These are phyloP conservation scores for Oscheius sp. DNA, from an alignment of 2,888 invertebrate species.

Conservation along the genomic window DNA sequence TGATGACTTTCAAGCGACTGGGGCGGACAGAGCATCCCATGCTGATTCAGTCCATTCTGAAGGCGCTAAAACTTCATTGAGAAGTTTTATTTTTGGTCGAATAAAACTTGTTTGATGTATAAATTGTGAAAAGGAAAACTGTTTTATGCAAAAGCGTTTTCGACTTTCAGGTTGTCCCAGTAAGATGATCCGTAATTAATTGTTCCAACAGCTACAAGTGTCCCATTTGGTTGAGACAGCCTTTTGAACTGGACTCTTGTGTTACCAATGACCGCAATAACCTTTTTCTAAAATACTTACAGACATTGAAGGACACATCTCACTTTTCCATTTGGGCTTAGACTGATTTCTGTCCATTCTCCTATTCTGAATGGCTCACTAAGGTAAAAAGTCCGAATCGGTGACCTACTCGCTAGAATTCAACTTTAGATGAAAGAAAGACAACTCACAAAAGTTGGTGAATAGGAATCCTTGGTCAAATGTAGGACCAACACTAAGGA, in stretches of 20 bases:
- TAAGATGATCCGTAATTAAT: background rate
- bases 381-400: background rate
- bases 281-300: background rate
- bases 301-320: background rate
- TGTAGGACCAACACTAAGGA: conserved; percentile 1
- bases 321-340: background rate
- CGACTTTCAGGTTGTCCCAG: conserved; percentile 31
- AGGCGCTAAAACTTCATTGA: no score
- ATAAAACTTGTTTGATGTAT: background rate
- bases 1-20: no score
- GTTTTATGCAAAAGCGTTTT: conserved; percentile 1
- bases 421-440: background rate
- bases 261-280: background rate
- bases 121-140: background rate
- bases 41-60: no score
- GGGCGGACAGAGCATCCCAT: no score
- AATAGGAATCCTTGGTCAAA: background rate
- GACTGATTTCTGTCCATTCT: background rate
- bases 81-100: background rate
- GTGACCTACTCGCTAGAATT: background rate
- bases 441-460: conserved; percentile 9
- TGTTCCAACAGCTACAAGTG: conserved; percentile 18
- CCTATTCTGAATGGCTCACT: background rate
- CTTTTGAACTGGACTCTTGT: background rate
- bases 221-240: background rate